Evolutionary conservation across 2,797 vertebrate genomes (phyloP), one percentile per base, ranked within the genome.

Genomic region (Chaetophractus vellerosus): DNA sequence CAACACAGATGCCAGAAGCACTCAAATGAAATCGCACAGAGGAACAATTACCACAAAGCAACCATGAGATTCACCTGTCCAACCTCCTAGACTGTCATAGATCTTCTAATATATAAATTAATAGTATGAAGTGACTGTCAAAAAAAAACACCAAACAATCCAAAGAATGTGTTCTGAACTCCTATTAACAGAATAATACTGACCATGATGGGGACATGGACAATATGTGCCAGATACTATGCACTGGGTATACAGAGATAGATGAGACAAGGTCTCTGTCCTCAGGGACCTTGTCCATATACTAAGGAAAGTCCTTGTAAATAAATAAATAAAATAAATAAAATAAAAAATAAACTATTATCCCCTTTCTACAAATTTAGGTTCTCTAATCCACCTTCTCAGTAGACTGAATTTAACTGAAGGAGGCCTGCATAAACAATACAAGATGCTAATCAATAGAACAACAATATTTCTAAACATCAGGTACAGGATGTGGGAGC

Each of bases 11-110:
- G 72, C 33, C 88, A 90, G 72, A 68, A 91, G 72, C 86, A 84
- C 66, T 86, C 75, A 92, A 52, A 80, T 50, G 74, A 95, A 90
- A 83, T 0, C 21, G 69, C 28, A 48, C 55, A 64, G 75, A 94
- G 80, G 83, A 91, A 87, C 23, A 84, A 86, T 36, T 76, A 45
- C 57, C 75, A 86, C 81, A 66, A 48, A 92, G 59, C 59, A 90
- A 31, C 72, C 38, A 10, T 14, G 12, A 82, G 36, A 92, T 79
- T 91, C 82, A 75, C 88, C 78, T 94, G 63, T 88, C 86, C 15
- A 0, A 93, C 90, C 93, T 94, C 78, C 78, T 86, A 69, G 52
- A 83, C 1, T 79, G 59, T 86, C 88, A 90, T 66, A 93, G 45
- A 83, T 87, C 78, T 95, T 93, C 80, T 88, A 45, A 55, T 68